Evolutionary conservation across 2,113 vertebrate species (phyloP), one percentile per base, ranked within the genome.

Genomic region (Gallinago paraguaiae): DNA sequence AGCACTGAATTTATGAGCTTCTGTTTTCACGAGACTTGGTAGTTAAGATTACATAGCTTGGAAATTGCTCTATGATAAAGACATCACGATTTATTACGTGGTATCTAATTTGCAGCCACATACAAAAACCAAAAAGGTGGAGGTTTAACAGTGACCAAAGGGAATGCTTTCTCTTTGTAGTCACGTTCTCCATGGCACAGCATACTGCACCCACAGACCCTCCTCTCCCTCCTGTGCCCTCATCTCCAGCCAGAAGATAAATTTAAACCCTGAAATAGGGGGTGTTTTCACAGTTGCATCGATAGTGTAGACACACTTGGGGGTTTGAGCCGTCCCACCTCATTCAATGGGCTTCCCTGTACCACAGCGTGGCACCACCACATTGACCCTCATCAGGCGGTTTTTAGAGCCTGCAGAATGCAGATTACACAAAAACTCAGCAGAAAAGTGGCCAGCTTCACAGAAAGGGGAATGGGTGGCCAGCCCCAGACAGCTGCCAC

Each of bases 131-230:
- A 63, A 37, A 86, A 18, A 4, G 27, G 17, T 19, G 54, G 41
- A 61, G 37, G 63, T 45, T 63, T 41, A 48, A 33, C 27, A 18
- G 19, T 12, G 33, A 35, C 53, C 8, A 5, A 61, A 77, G 76
- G 17, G 41, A 67, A 43, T 31, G 17, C 2, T 48, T 50, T 85
- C 45, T 31, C 39, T 77, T 25, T 24, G 25, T 4, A 33, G 37
- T 43, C 23, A 17, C 1, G 0, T 35, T 45, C 24, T 33, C 28
- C 28, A 24, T 0, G 4, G 46, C 53, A 37, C 48, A 56, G 51
- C 4, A 9, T 3, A 11, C 8, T 19, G 70, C 30, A 77, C 30
- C 31, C 46, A 18, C 0, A 0, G 51, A 51, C 13, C 22, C 56
- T n/a, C 35, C 46, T 57, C 22, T 15, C 13, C 20, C 41, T 82